These are phyloP conservation scores for Hyperopisus bebe DNA, from an alignment of 2,113 vertebrate genomes.

Conservation along the genomic window DNA sequence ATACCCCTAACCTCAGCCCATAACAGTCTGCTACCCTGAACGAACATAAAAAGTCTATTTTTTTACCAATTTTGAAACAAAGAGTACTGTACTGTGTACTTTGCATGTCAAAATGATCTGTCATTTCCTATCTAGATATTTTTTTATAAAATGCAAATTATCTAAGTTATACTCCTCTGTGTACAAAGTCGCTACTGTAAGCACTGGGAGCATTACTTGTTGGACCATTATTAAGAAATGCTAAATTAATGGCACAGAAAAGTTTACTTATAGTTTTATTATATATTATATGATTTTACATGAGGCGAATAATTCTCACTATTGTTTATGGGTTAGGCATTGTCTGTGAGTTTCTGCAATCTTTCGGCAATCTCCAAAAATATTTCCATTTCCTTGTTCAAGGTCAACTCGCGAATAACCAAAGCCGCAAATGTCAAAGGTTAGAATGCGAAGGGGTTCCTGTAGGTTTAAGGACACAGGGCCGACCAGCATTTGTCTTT, in stretches of 20 bases:
- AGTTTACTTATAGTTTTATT: too few species aligned
- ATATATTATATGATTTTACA: too few species aligned
- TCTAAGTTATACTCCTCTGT: not conserved
- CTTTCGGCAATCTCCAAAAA: not conserved
- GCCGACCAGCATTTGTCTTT: not conserved
- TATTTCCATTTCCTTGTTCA: not conserved
- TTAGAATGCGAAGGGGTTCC: not conserved
- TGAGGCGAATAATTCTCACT: too few species aligned
- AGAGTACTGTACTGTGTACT: not conserved
- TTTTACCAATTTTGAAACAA: not conserved
- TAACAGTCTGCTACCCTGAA: not conserved
- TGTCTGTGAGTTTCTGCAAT: not conserved
- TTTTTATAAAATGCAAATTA: not conserved
- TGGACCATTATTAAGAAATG: not conserved
- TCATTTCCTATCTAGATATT: not conserved
- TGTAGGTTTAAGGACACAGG: not conserved
- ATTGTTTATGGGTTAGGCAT: not conserved
- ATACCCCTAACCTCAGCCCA: not conserved
- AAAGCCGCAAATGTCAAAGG: not conserved
- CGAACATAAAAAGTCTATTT: not conserved
- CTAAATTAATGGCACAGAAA: not conserved
- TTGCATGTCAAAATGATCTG: not conserved
- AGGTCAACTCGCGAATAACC: not conserved
- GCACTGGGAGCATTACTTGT: not conserved
- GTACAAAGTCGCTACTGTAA: not conserved